phyloP scores from a whole-genome alignment of 2,113 vertebrate species.

The Aspidoscelis tigris region DNA sequence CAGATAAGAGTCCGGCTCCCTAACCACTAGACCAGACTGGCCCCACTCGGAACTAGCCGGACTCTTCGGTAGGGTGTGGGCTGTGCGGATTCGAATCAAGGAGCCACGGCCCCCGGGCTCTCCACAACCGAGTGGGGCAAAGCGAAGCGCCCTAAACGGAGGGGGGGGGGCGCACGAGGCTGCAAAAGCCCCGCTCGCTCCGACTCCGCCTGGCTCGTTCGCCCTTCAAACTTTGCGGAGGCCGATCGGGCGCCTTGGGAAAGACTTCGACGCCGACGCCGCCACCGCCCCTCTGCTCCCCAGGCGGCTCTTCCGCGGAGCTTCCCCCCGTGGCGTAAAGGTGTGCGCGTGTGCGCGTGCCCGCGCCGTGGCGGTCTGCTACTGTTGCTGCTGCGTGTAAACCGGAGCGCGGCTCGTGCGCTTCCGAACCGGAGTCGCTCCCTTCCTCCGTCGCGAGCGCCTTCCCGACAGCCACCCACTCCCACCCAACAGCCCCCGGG shows the following conservation, averaged over 20 bases:
- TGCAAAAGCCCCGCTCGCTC: background rate
- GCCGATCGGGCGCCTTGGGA: background rate
- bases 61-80: too few relatives aligned
- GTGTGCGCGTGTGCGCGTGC: background rate
- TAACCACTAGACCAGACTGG: too few relatives aligned
- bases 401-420: background rate
- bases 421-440: background rate
- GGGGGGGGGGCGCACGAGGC: background rate
- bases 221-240: background rate
- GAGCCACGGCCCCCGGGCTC: too few relatives aligned
- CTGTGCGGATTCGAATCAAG: too few relatives aligned
- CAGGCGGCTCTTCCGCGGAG: background rate
- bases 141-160: too few relatives aligned
- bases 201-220: background rate
- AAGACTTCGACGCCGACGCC: background rate
- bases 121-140: too few relatives aligned
- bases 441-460: background rate
- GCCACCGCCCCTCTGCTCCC: too few relatives aligned
- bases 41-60: too few relatives aligned
- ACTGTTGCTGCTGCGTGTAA: background rate
- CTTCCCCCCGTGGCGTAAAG: too few relatives aligned
- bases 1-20: too few relatives aligned
- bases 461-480: conserved; percentile 14
- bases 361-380: background rate
- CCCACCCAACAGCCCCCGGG: background rate